Conservation (phyloP, 2,113 vertebrate genomes). For the Hoplias malabaricus region DNA sequence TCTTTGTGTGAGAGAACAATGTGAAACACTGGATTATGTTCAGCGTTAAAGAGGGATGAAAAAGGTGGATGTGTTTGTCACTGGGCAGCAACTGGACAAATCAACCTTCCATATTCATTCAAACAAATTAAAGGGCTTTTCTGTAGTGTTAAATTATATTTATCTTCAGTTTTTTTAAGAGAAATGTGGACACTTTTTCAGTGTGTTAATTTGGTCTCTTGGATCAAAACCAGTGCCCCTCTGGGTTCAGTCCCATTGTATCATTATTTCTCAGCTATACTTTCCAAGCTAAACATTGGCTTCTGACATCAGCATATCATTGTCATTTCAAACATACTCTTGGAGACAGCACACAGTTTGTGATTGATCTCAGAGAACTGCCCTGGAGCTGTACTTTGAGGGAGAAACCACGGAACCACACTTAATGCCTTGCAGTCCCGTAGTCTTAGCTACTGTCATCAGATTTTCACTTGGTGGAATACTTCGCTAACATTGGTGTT, state of each 20-base stretch:
- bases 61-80: slow-evolving; percentile 54
- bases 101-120: slow-evolving; percentile 60
- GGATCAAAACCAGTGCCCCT: slow-evolving; percentile 49
- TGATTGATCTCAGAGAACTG: slow-evolving; percentile 69
- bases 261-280: slow-evolving; percentile 57
- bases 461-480: slow-evolving; percentile 68
- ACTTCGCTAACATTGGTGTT: slow-evolving; percentile 58
- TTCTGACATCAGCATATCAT: slow-evolving; percentile 64
- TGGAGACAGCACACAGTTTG: slow-evolving; percentile 60
- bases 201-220: slow-evolving; percentile 64
- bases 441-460: slow-evolving; percentile 69
- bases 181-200: slow-evolving; percentile 62
- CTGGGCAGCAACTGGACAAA: slow-evolving; percentile 48
- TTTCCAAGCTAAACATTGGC: slow-evolving; percentile 54
- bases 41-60: slow-evolving; percentile 41
- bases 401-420: slow-evolving; percentile 71
- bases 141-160: slow-evolving; percentile 67
- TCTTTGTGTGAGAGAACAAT: too few relatives aligned
- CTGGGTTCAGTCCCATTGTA: slow-evolving; percentile 52
- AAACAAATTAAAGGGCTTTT: slow-evolving; percentile 66
- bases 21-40: too few relatives aligned
- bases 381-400: slow-evolving; percentile 72
- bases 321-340: slow-evolving; percentile 66
- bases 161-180: slow-evolving; percentile 74
- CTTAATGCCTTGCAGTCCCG: slow-evolving; percentile 76